These are phyloP conservation scores for Amphiduros pacificus DNA, from an alignment of 2,888 invertebrate species.

Conservation along the genomic window DNA sequence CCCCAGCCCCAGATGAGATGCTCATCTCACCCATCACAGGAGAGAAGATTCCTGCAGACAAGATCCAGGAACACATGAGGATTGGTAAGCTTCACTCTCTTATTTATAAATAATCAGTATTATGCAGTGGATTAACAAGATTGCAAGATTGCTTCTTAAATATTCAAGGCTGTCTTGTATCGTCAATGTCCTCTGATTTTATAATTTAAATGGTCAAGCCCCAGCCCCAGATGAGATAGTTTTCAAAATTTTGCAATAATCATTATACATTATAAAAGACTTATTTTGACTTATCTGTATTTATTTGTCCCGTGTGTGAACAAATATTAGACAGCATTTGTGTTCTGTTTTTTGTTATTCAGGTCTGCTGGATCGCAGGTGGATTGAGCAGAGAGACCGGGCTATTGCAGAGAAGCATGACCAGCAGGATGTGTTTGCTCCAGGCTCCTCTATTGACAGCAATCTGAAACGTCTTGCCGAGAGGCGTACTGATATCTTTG, in stretches of 20 bases:
- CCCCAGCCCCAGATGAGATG: conserved; percentile 63
- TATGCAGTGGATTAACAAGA: no score
- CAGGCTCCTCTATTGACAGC: conserved; percentile 83
- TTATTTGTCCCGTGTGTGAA: no score
- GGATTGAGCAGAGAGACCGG: conserved; percentile 96
- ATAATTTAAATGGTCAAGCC: no score
- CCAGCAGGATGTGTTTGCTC: conserved; percentile 77
- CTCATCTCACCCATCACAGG: conserved; percentile 97
- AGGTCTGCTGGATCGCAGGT: conserved; percentile 91
- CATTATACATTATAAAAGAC: no score
- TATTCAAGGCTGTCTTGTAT: no score
- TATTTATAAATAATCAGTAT: no score
- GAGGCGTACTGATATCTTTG: conserved; percentile 99
- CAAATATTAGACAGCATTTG: no score
- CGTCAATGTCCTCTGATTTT: no score
- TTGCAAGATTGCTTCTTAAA: no score
- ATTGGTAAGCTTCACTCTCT: conserved; percentile 68
- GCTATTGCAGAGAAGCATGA: conserved; percentile 90
- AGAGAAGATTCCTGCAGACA: conserved; percentile 93
- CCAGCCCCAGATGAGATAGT: no score
- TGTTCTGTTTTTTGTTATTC: conserved; percentile 2
- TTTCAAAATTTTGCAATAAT: no score
- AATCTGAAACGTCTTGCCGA: conserved; percentile 95
- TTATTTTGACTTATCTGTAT: no score
- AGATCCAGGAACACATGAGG: conserved; percentile 97